Base-by-base conservation (phyloP, 1,140 invertebrate genomes). In the Alviniconcha marisindica region DNA sequence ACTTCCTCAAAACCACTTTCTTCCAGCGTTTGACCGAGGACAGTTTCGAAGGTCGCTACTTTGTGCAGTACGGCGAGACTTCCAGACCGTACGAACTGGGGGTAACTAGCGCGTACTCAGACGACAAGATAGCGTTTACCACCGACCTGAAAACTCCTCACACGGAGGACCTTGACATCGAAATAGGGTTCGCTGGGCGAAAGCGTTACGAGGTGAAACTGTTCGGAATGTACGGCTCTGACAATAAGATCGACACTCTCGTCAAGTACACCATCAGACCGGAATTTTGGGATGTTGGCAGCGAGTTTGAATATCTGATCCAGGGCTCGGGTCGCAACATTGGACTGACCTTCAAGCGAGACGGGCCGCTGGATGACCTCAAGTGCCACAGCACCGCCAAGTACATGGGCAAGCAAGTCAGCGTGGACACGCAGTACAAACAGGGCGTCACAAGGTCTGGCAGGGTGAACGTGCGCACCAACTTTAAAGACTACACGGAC, bases 101-200 rank as follows among this genome's bases (percentile, higher is more conserved):
- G 5, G 2, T 82, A 31, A 73, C n/a, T 24, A 54, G 28, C 3
- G 31, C 18, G 2, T 73, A 82, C 66, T 56, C 71, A 1, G 63
- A 82, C 4, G 33, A 74, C 44, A 54, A 31, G 14, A 69, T 82
- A 21, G 71, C 18, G 12, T 48, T 84, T 42, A 42, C 63, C 12
- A 44, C 71, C 7, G 71, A 73, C 28, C 69, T 85, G 28, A 85
- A 77, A 31, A 80, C 84, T 12, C 84, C 84, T 42, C 73, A 83
- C 76, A 56, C 69, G 24, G 48, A 85, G n/a, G 51, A 82, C 44
- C 33, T 85, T 40, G 56, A 31, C 4, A 28, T 85, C 12, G 48
- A 54, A 15, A 21, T 84, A 21, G 78, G 77, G 2, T 69, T 80
- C 31, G 42, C 21, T 14, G 31, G 77, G n/a, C 15, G 66, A 0